phyloP scores from a whole-genome alignment of 2,113 vertebrate species.

The Boulengeromyrus knoepffleri region DNA sequence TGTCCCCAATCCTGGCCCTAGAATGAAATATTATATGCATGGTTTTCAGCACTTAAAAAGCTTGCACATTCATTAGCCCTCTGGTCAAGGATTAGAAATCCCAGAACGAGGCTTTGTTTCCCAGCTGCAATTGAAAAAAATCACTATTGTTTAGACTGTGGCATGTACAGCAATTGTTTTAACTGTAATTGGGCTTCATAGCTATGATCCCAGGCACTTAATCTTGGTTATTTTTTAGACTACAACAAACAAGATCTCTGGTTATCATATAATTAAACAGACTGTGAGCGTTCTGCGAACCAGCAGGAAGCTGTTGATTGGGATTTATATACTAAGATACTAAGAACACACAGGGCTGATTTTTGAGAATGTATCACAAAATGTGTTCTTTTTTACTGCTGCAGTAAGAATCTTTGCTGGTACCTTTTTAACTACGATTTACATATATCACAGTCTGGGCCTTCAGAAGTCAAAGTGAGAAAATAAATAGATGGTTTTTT shows the following conservation, averaged over 20 bases:
- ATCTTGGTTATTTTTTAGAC: neutral
- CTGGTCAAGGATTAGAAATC: neutral
- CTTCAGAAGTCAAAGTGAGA: neutral
- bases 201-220: neutral
- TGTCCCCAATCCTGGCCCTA: neutral
- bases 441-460: neutral
- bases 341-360: neutral
- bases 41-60: neutral
- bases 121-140: neutral
- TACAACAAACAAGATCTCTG: neutral
- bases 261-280: neutral
- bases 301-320: neutral
- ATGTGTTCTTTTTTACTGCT: neutral
- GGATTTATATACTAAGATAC: neutral
- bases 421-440: neutral
- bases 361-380: neutral
- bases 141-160: neutral
- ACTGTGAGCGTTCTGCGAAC: neutral
- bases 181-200: neutral
- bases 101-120: neutral
- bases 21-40: neutral
- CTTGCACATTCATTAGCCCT: neutral
- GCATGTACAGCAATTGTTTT: neutral
- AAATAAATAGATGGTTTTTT: neutral
- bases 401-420: neutral